Conservation (phyloP, 1,140 invertebrate genomes). For the Ptiloglossa arizonensis region DNA sequence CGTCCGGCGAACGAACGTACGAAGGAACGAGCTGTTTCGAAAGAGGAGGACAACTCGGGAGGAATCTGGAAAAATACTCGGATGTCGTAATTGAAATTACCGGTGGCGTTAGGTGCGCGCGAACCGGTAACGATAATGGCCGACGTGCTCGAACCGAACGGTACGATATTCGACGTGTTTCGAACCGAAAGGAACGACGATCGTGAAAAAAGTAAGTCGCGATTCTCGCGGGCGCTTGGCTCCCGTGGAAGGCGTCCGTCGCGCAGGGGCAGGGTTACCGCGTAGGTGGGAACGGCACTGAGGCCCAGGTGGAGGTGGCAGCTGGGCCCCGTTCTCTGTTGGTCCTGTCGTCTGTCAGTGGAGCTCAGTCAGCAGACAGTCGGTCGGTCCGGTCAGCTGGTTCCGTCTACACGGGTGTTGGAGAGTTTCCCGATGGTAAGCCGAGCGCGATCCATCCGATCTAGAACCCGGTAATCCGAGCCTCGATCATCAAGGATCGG, state of each 20-base stretch:
- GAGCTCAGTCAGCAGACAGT: slow-evolving; percentile 78
- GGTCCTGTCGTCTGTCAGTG: slow-evolving; percentile 74
- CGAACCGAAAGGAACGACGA: not conserved
- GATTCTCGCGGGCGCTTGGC: too few species aligned
- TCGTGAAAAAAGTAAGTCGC: not conserved
- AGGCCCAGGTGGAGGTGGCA: slow-evolving; percentile 70
- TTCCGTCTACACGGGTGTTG: slow-evolving; percentile 55
- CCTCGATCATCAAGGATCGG: slow-evolving; percentile 30
- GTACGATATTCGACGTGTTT: too few species aligned
- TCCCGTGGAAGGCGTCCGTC: not conserved
- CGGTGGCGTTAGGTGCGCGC: too few species aligned
- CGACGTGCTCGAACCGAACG: too few species aligned
- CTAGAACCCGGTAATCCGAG: slow-evolving; percentile 39
- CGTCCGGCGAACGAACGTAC: too few species aligned
- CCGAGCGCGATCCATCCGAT: slow-evolving; percentile 36
- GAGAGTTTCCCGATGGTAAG: slow-evolving; percentile 48
- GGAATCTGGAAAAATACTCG: too few species aligned
- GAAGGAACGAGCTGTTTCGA: too few species aligned
- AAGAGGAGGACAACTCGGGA: too few species aligned
- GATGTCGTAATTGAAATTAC: too few species aligned
- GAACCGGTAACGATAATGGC: too few species aligned
- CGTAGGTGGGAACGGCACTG: slow-evolving; percentile 61
- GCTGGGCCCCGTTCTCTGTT: slow-evolving; percentile 73
- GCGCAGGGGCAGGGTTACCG: slow-evolving; percentile 23
- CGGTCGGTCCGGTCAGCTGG: slow-evolving; percentile 76